Base-by-base conservation (phyloP, 2,113 vertebrate genomes). In the Chinchilla lanigera region DNA sequence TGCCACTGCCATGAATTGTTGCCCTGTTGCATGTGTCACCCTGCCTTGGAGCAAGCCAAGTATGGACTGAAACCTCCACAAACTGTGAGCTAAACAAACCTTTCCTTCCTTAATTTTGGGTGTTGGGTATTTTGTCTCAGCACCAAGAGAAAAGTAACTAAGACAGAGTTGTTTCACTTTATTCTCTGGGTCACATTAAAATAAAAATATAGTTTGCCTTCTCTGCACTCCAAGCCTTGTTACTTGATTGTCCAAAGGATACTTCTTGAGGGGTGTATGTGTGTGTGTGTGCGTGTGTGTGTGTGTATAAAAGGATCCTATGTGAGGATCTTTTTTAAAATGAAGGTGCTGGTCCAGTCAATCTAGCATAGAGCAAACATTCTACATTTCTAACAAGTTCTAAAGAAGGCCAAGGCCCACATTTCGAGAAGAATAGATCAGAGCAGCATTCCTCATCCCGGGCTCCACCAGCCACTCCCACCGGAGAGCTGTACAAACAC, bases 121-220 rank as follows among this genome's bases (percentile, higher is more conserved):
- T n/a, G n/a, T n/a, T n/a, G n/a, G n/a, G n/a, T n/a, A n/a, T n/a
- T n/a, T n/a, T n/a, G n/a, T n/a, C n/a, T n/a, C n/a, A n/a, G n/a
- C n/a, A n/a, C n/a, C n/a, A n/a, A n/a, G n/a, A n/a, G n/a, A n/a
- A n/a, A n/a, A n/a, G n/a, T n/a, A n/a, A n/a, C n/a, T n/a, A n/a
- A n/a, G n/a, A n/a, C n/a, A n/a, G n/a, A n/a, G n/a, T n/a, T n/a
- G n/a, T 86, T 96, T 93, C 41, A 69, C 28, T 52, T 73, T 93
- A 81, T 89, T 80, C 50, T 86, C 52, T 78, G 24, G 83, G 61
- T 92, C 33, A 61, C 35, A 75, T 71, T 80, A 90, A 96, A 44
- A 44, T 60, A 38, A 60, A 80, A 26, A 41, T 50, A 71, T 1
- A 81, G 28, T 80, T 54, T 47, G 33, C 4, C 16, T 80, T 52